phyloP scores from a whole-genome alignment of 37 sponge, comb jelly and placozoan genomes.

The Spongilla lacustris region DNA sequence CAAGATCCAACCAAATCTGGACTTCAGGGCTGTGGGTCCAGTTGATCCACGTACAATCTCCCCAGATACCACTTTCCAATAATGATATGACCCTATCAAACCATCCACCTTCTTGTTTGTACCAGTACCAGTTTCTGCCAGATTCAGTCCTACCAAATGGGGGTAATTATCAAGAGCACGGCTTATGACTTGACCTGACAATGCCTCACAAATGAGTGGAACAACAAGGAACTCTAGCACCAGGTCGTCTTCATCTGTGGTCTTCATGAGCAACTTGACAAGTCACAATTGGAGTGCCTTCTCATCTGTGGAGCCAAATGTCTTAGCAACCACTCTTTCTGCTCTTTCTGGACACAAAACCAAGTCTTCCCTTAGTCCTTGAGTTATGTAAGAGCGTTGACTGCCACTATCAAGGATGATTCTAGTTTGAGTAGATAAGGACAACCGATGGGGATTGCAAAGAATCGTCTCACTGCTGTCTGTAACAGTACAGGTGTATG shows the following conservation, averaged over 20 bases:
- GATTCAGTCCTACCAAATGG: constrained; percentile 22
- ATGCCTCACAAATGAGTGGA: constrained; percentile 41
- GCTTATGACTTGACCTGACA: not conserved
- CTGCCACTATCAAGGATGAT: constrained; percentile 24
- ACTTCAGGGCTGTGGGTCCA: constrained; percentile 22
- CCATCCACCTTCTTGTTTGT: constrained; percentile 4
- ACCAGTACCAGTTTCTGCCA: not conserved
- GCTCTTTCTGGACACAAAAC: not conserved
- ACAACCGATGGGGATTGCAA: constrained; percentile 4
- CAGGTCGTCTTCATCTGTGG: not conserved
- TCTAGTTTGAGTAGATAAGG: not conserved
- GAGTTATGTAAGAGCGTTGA: constrained; percentile 42
- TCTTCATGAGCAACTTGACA: constrained; percentile 2
- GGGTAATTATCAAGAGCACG: not conserved
- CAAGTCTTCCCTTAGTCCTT: constrained; percentile 3
- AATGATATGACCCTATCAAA: constrained; percentile 30
- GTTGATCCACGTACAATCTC: constrained; percentile 11
- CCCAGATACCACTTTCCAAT: constrained; percentile 31
- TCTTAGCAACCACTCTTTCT: constrained; percentile 10
- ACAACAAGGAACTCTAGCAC: not conserved
- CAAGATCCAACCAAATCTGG: constrained; percentile 30
- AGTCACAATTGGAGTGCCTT: constrained; percentile 6
- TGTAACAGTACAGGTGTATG: constrained; percentile 16
- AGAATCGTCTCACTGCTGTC: constrained; percentile 26
- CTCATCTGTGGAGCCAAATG: constrained; percentile 37